These are phyloP conservation scores for Drosophila nikananu DNA, from an alignment of 1,140 invertebrate species.

Conservation along the genomic window DNA sequence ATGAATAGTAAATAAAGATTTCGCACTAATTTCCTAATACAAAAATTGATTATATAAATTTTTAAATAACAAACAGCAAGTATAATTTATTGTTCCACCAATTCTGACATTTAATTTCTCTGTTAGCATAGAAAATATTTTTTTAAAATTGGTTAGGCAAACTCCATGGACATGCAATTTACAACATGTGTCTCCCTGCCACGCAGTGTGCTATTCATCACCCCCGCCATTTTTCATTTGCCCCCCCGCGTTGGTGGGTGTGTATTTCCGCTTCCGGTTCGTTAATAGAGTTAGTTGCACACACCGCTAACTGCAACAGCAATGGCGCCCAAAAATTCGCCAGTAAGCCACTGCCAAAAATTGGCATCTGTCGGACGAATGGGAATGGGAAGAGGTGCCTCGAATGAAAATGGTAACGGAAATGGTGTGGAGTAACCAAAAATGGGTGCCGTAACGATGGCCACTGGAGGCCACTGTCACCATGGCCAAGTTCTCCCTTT, in stretches of 20 bases:
- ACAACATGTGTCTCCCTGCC: constrained; percentile 55
- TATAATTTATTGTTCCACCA: background rate
- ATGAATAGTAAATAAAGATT: background rate
- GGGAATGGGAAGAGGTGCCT: constrained; percentile 30
- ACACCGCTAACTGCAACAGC: constrained; percentile 51
- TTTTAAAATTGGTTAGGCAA: constrained; percentile 9
- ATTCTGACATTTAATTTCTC: background rate
- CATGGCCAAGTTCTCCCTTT: constrained; percentile 3
- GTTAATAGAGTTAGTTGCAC: constrained; percentile 84
- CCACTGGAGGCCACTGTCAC: constrained; percentile 51
- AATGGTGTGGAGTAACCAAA: constrained; percentile 16
- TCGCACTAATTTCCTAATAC: background rate
- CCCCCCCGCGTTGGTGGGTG: constrained; percentile 9
- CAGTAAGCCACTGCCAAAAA: constrained; percentile 55
- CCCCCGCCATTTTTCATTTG: background rate
- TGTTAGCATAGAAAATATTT: background rate
- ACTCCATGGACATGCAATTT: constrained; percentile 8
- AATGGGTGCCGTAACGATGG: constrained; percentile 18
- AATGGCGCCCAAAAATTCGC: constrained; percentile 42
- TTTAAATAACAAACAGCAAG: background rate
- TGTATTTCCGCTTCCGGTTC: constrained; percentile 77
- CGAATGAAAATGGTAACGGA: constrained; percentile 16
- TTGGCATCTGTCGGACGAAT: constrained; percentile 30
- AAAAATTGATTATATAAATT: background rate
- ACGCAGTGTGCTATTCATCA: constrained; percentile 26